phyloP scores from a whole-genome alignment of 2,797 vertebrate genomes.

The Podarcis lilfordi region DNA sequence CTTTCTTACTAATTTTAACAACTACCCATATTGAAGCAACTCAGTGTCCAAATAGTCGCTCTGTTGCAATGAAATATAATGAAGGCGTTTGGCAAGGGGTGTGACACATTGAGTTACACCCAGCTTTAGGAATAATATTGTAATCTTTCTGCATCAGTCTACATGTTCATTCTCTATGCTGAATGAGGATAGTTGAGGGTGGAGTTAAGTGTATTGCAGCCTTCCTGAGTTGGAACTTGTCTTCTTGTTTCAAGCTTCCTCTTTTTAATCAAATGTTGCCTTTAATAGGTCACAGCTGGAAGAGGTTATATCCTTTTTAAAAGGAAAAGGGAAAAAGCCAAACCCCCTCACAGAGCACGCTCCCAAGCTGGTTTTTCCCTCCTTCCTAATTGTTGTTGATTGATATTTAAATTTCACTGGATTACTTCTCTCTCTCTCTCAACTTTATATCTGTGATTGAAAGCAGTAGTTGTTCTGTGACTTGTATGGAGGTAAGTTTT shows the following conservation, averaged over 20 bases:
- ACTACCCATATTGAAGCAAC: background rate
- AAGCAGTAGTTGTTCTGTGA: constrained; percentile 79
- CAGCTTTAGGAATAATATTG: constrained; percentile 38
- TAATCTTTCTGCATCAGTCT: constrained; percentile 51
- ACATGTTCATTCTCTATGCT: constrained; percentile 42
- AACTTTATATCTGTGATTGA: constrained; percentile 81
- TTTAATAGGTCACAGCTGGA: constrained; percentile 46
- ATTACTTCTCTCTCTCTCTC: constrained; percentile 71
- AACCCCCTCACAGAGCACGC: constrained; percentile 41
- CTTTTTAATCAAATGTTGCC: constrained; percentile 36
- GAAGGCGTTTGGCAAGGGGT: constrained; percentile 57
- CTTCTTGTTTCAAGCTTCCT: constrained; percentile 48
- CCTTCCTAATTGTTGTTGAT: constrained; percentile 51
- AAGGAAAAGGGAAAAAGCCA: background rate
- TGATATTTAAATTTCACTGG: constrained; percentile 72
- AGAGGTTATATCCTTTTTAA: constrained; percentile 30
- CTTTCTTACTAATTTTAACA: background rate
- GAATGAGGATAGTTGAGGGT: constrained; percentile 59
- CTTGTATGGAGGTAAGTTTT: constrained; percentile 83
- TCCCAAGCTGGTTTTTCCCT: constrained; percentile 38
- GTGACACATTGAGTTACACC: constrained; percentile 48
- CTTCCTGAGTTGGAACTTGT: constrained; percentile 63
- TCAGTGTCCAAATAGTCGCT: constrained; percentile 18
- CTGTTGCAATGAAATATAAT: constrained; percentile 20
- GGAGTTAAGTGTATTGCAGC: constrained; percentile 55